phyloP scores from a whole-genome alignment of 2,888 invertebrate genomes.

The Hypercompe scribonia region DNA sequence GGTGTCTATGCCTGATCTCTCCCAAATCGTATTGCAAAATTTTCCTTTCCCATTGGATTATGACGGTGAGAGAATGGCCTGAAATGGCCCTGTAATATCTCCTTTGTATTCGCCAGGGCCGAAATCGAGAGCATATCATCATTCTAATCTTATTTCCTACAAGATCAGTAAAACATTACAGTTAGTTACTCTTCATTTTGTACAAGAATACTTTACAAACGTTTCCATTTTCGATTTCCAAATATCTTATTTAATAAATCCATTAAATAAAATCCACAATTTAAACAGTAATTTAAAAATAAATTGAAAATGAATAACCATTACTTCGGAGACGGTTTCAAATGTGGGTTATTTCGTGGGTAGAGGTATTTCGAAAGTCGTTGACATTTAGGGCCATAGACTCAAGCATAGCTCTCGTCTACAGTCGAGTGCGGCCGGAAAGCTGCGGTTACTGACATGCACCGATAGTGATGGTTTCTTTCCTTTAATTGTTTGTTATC shows the following conservation, averaged over 20 bases:
- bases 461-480: constrained; percentile 38
- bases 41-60: too few species aligned
- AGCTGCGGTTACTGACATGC: constrained; percentile 43
- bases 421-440: constrained; percentile 36
- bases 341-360: constrained; percentile 42
- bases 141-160: too few species aligned
- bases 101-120: too few species aligned
- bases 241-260: neutral
- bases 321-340: constrained; percentile 27
- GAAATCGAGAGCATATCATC: too few species aligned
- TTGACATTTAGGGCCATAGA: constrained; percentile 30
- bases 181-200: neutral
- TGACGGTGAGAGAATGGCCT: too few species aligned
- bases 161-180: neutral
- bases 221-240: neutral
- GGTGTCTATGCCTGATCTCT: too few species aligned
- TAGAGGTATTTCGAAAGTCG: constrained; percentile 29
- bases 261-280: neutral
- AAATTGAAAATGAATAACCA: constrained; percentile 37
- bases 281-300: constrained; percentile 43
- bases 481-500: constrained; percentile 49
- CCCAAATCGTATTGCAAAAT: too few species aligned
- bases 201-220: neutral
- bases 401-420: constrained; percentile 21
- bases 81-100: too few species aligned